phyloP scores from a whole-genome alignment of 2,113 vertebrate genomes.

The Engystomops pustulosus region DNA sequence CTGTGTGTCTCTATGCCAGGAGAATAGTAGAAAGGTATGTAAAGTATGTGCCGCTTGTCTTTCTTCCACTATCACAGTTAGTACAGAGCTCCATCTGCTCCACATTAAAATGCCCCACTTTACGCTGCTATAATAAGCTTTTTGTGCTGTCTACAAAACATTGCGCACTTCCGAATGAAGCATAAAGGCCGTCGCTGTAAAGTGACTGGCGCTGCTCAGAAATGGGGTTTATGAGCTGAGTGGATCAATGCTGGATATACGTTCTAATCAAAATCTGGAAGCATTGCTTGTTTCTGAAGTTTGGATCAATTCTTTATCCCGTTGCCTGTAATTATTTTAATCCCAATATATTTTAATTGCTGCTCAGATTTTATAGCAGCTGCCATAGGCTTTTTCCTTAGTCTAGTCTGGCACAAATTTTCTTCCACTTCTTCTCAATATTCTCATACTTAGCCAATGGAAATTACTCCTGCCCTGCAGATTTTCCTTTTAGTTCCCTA shows the following conservation, averaged over 20 bases:
- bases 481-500: neutral
- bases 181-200: slow-evolving; percentile 1
- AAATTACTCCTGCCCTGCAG: slow-evolving; percentile 4
- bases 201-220: slow-evolving; percentile 20
- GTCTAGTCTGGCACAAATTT: slow-evolving; percentile 8
- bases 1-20: slow-evolving; percentile 5
- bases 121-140: neutral
- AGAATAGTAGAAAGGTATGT: slow-evolving; percentile 41
- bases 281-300: slow-evolving; percentile 16
- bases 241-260: slow-evolving; percentile 32
- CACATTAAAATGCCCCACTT: slow-evolving; percentile 23
- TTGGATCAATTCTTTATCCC: slow-evolving; percentile 36
- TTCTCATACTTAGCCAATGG: slow-evolving; percentile 21
- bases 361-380: neutral
- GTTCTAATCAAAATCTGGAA: slow-evolving; percentile 30
- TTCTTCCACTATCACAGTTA: slow-evolving; percentile 9
- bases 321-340: slow-evolving; percentile 32
- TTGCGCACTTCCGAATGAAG: slow-evolving; percentile 5
- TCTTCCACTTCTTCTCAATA: neutral
- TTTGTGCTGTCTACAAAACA: slow-evolving; percentile 12
- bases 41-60: slow-evolving; percentile 29
- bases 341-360: slow-evolving; percentile 26
- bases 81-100: slow-evolving; percentile 47
- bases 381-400: neutral
- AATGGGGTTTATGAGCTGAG: slow-evolving; percentile 4